phyloP scores from a whole-genome alignment of 2,888 invertebrate species.

The Notodonta ziczac region DNA sequence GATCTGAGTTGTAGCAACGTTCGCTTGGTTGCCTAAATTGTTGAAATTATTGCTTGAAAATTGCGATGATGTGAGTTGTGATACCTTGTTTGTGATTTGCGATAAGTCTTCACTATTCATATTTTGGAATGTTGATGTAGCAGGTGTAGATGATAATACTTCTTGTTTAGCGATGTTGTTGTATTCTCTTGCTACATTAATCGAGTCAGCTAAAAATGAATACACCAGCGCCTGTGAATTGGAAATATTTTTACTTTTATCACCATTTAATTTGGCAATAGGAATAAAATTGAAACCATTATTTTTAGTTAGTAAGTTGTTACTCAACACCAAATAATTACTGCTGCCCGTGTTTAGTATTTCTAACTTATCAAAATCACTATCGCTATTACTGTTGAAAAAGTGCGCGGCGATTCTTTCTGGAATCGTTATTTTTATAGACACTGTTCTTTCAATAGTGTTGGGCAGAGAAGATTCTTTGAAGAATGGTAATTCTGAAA shows the following conservation, averaged over 20 bases:
- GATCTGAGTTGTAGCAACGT: conserved; percentile 38
- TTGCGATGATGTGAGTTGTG: conserved; percentile 72
- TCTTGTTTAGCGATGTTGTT: conserved; percentile 68
- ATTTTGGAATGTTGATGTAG: conserved; percentile 53
- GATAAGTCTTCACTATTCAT: conserved; percentile 61
- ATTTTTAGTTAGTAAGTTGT: conserved; percentile 51
- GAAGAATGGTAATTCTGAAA: conserved; percentile 66
- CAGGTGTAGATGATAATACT: conserved; percentile 47
- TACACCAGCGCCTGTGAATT: conserved; percentile 80
- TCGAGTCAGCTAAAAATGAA: conserved; percentile 74
- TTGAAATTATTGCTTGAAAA: conserved; percentile 48
- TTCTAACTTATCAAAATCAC: conserved; percentile 68
- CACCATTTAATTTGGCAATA: conserved; percentile 65
- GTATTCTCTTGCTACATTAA: conserved; percentile 75
- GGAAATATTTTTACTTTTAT: conserved; percentile 71
- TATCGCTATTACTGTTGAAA: conserved; percentile 63
- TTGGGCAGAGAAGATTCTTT: conserved; percentile 64
- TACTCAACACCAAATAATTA: conserved; percentile 73
- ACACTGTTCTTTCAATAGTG: conserved; percentile 76
- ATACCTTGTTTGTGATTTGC: conserved; percentile 64
- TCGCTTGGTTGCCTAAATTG: conserved; percentile 27
- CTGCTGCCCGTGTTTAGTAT: conserved; percentile 76
- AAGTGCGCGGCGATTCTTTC: conserved; percentile 73
- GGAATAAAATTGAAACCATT: conserved; percentile 58
- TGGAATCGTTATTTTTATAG: conserved; percentile 76